phyloP scores from a whole-genome alignment of 2,113 vertebrate species.

The Alaudala cheleensis region DNA sequence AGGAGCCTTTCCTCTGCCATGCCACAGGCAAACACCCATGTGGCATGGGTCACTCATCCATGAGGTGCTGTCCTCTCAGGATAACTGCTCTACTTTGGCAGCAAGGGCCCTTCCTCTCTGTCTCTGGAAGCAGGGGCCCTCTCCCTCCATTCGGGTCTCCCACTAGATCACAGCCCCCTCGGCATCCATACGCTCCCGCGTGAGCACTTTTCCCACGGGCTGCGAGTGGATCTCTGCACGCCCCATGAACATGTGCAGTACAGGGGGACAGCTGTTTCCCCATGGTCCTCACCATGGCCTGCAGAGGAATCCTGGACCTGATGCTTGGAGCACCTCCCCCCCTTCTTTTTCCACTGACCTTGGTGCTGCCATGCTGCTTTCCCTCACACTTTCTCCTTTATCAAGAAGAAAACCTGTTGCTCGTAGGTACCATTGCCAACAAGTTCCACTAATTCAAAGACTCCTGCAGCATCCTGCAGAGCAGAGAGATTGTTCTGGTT shows the following conservation, averaged over 20 bases:
- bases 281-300: background rate
- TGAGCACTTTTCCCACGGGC: background rate
- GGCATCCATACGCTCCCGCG: fast-evolving
- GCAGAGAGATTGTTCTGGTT: fast-evolving
- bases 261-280: no score
- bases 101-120: no score
- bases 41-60: background rate
- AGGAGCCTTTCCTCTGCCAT: background rate
- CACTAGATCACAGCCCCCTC: no score
- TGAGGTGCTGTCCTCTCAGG: background rate
- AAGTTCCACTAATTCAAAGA: background rate
- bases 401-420: background rate
- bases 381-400: background rate
- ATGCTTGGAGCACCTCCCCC: background rate
- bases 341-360: background rate
- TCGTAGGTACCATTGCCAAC: background rate
- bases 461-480: background rate
- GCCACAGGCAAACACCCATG: fast-evolving
- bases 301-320: background rate
- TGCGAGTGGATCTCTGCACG: no score
- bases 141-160: background rate
- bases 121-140: background rate
- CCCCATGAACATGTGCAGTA: no score
- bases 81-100: background rate
- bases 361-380: background rate